These are phyloP conservation scores for Minunthozetes semirufus DNA, from an alignment of 2,888 invertebrate species.

Conservation along the genomic window DNA sequence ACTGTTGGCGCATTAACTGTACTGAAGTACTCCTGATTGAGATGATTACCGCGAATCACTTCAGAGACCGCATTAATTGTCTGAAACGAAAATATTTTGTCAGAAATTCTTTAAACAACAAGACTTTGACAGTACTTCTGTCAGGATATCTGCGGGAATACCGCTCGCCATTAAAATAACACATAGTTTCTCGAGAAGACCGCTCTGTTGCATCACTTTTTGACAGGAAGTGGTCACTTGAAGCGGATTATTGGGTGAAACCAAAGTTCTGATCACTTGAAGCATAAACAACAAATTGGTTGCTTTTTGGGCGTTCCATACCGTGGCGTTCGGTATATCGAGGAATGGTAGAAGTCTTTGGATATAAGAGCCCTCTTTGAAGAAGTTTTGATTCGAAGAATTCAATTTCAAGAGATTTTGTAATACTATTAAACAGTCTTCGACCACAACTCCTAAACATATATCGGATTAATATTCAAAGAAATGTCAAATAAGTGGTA, in stretches of 20 bases:
- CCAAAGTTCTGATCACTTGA: constrained; percentile 74
- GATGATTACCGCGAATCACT: constrained; percentile 78
- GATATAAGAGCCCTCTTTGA: constrained; percentile 94
- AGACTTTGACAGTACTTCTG: constrained; percentile 58
- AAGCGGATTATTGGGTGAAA: constrained; percentile 84
- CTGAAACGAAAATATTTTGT: constrained; percentile 45
- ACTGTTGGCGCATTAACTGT: constrained; percentile 82
- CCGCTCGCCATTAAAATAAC: constrained; percentile 90
- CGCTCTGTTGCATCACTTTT: constrained; percentile 75
- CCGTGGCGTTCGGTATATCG: constrained; percentile 58
- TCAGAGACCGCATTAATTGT: constrained; percentile 92
- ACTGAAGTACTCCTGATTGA: constrained; percentile 85
- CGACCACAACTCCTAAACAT: constrained; percentile 68
- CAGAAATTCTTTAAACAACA: not conserved
- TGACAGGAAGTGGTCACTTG: constrained; percentile 73
- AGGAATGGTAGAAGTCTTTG: constrained; percentile 76
- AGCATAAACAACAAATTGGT: constrained; percentile 88
- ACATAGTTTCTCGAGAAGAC: constrained; percentile 72
- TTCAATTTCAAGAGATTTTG: constrained; percentile 89
- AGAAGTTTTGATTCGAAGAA: constrained; percentile 94
- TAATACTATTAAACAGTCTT: constrained; percentile 90
- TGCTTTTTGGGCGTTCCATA: constrained; percentile 82
- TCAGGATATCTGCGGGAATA: constrained; percentile 89
- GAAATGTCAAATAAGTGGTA: constrained; percentile 27
- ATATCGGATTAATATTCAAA: not conserved